phyloP scores from a whole-genome alignment of 2,797 vertebrate genomes.

The Arnoldichthys spilopterus region DNA sequence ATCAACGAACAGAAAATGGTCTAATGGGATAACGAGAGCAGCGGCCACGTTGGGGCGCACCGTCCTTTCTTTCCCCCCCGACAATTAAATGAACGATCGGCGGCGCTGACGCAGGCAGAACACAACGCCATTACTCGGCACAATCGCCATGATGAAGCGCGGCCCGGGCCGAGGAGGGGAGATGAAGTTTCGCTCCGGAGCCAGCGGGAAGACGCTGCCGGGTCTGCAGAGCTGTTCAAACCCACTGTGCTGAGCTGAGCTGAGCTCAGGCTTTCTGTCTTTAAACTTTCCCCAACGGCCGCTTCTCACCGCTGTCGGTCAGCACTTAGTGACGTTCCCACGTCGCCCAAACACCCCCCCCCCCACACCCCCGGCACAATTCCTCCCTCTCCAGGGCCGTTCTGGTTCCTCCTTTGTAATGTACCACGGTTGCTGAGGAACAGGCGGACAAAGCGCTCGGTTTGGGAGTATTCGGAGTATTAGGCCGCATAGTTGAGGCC shows the following conservation, averaged over 20 bases:
- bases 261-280: neutral
- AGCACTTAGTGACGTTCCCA: conserved; percentile 54
- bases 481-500: conserved; percentile 53
- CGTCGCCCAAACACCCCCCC: conserved; percentile 60
- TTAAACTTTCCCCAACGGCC: neutral
- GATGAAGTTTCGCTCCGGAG: conserved; percentile 9
- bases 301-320: neutral
- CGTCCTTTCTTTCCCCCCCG: conserved; percentile 43
- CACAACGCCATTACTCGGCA: neutral
- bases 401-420: conserved; percentile 59
- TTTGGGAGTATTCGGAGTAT: conserved; percentile 46
- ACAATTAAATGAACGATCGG: conserved; percentile 40
- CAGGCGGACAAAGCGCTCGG: conserved; percentile 62
- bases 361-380: too few species aligned
- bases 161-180: neutral
- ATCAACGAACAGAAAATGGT: conserved; percentile 44
- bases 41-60: conserved; percentile 23
- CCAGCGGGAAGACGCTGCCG: conserved; percentile 10
- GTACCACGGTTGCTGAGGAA: conserved; percentile 74
- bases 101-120: conserved; percentile 44
- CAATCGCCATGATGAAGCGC: conserved; percentile 34
- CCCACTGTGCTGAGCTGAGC: neutral
- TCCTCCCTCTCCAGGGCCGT: conserved; percentile 56
- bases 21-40: conserved; percentile 42
- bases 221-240: neutral